A percentile compares a stretch with the other conserved stretches of the same genome.
These are phyloP conservation scores for Oncorhynchus tshawytscha DNA, from an alignment of 2,113 vertebrate genomes.

Conservation along the genomic window DNA sequence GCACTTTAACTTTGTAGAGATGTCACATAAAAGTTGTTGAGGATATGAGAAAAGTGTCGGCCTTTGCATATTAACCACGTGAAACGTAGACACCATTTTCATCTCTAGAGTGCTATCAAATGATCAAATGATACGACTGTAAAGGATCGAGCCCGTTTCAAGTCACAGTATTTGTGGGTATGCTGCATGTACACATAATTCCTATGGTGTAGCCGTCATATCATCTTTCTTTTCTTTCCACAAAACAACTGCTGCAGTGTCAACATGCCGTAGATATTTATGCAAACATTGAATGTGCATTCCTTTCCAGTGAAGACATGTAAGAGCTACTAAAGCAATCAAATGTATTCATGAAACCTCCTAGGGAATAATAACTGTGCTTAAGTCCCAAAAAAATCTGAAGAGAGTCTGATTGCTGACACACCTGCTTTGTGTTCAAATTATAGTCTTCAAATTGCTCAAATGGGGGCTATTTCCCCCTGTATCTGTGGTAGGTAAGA, in stretches of 20 bases:
- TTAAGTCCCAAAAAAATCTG: conserved; percentile 40
- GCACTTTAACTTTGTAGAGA: conserved; percentile 14
- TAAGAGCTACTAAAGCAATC: conserved; percentile 46
- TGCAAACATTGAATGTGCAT: conserved; percentile 17
- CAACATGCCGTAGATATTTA: conserved; percentile 53
- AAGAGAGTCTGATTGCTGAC: conserved; percentile 50
- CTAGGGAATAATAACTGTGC: conserved; percentile 40
- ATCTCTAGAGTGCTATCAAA: background rate
- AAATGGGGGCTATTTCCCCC: conserved; percentile 53
- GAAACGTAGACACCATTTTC: background rate
- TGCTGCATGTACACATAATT: conserved; percentile 1
- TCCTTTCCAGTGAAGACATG: conserved; percentile 56
- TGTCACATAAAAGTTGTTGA: conserved; percentile 47
- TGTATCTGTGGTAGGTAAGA: conserved; percentile 68
- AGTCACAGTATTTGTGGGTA: background rate
- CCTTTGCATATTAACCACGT: conserved; percentile 4
- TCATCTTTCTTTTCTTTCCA: conserved; percentile 24
- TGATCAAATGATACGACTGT: background rate
- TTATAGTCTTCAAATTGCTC: conserved; percentile 61
- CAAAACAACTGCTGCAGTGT: conserved; percentile 27
- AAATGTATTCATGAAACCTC: conserved; percentile 59
- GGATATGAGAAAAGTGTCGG: conserved; percentile 30
- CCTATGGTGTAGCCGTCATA: conserved; percentile 20
- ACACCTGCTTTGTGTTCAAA: conserved; percentile 75
- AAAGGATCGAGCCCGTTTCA: background rate